Evolutionary conservation across 2,797 vertebrate genomes (phyloP).

Genomic region (Perodicticus potto): DNA sequence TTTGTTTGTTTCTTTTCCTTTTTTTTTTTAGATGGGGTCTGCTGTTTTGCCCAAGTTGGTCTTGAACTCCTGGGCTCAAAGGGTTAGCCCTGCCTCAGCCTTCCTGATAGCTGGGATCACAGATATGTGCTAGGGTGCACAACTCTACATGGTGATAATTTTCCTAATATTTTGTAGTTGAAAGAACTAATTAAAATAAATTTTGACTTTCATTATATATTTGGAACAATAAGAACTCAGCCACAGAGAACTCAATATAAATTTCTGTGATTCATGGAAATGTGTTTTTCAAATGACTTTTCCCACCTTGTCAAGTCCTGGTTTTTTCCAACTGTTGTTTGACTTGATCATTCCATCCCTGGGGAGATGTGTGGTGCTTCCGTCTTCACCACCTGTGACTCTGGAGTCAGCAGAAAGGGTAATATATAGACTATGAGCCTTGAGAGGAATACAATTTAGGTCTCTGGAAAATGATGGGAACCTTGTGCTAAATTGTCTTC

Average conservation of each 20-base stretch:
- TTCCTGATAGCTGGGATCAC: not conserved
- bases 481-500: not conserved
- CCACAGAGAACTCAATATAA: not conserved
- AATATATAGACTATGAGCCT: not conserved
- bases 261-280: not conserved
- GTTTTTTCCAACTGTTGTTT: too few relatives aligned
- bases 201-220: not conserved
- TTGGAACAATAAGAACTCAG: not conserved
- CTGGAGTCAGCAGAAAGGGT: not conserved
- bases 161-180: conserved; percentile 35
- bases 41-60: not conserved
- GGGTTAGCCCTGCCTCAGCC: not conserved
- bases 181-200: conserved; percentile 31
- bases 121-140: not conserved
- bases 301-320: not conserved
- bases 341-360: not conserved
- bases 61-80: not conserved
- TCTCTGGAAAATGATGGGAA: conserved; percentile 2
- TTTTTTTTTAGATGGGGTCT: not conserved
- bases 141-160: not conserved
- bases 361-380: not conserved
- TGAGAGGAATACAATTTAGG: not conserved
- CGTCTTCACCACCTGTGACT: not conserved
- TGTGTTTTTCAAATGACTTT: not conserved
- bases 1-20: not conserved